These are phyloP conservation scores for Nothura maculosa DNA, from an alignment of 2,797 vertebrate species.

Conservation along the genomic window DNA sequence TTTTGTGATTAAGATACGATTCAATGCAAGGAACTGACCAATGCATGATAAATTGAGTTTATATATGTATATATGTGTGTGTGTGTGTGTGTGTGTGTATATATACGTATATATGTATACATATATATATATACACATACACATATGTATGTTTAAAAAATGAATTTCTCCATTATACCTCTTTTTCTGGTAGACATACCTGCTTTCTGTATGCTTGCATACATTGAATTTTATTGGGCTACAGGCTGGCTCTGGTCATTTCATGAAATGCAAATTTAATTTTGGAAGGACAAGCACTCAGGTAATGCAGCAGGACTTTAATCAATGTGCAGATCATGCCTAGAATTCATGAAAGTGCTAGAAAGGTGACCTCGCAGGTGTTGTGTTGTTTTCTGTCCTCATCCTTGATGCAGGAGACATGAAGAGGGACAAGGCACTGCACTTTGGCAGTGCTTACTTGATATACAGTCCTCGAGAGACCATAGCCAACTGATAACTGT, in stretches of 20 bases:
- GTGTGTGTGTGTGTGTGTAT: too few species aligned
- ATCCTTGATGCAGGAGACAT: neutral
- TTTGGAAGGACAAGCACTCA: neutral
- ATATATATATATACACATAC: neutral
- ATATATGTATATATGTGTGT: neutral
- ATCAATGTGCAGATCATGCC: neutral
- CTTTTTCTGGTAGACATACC: neutral
- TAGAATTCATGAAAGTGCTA: neutral
- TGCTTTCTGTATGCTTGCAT: neutral
- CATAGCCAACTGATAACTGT: neutral
- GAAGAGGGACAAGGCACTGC: neutral
- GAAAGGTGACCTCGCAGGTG: conserved; percentile 6
- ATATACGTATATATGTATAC: too few species aligned
- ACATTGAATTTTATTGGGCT: neutral
- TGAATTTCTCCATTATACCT: neutral
- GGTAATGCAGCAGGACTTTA: neutral
- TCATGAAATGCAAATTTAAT: conserved; percentile 26
- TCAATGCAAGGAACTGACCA: neutral
- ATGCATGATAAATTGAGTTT: neutral
- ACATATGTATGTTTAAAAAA: neutral
- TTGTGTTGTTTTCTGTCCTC: neutral
- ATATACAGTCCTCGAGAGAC: neutral
- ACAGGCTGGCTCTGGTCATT: neutral
- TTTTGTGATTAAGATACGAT: neutral
- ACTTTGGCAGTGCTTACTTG: neutral